phyloP scores from a whole-genome alignment of 2,113 vertebrate genomes.

The Lasiurus cinereus region DNA sequence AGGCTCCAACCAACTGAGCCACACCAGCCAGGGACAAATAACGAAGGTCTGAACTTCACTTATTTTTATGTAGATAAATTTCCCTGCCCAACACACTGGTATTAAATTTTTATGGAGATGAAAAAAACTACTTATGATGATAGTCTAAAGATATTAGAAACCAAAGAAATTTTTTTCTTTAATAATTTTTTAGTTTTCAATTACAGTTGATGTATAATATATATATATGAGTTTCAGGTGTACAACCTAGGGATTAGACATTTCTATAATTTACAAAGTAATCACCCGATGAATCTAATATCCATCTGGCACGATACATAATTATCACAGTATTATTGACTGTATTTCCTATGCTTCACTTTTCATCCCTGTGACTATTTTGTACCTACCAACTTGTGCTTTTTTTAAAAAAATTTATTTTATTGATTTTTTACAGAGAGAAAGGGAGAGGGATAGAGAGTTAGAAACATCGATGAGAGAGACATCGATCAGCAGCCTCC shows the following conservation, averaged over 20 bases:
- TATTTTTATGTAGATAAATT: not conserved
- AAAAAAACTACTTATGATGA: slow-evolving; percentile 28
- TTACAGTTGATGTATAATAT: not conserved
- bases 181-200: slow-evolving; percentile 10
- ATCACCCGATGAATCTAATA: not conserved
- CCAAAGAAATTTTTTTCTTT: slow-evolving; percentile 3
- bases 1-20: not conserved
- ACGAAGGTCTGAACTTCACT: not conserved
- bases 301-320: not conserved
- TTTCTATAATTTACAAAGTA: not conserved
- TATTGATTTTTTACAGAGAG: too few species aligned
- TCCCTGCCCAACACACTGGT: not conserved
- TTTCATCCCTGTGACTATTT: not conserved
- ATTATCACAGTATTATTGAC: not conserved
- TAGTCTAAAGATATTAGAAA: slow-evolving; percentile 21
- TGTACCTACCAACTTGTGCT: not conserved
- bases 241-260: not conserved
- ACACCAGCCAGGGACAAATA: not conserved
- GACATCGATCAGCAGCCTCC: too few species aligned
- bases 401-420: not conserved
- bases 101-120: not conserved
- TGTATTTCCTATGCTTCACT: not conserved
- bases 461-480: too few species aligned
- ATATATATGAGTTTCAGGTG: not conserved
- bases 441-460: too few species aligned